These are phyloP conservation scores for Scopus umbretta DNA, from an alignment of 2,113 vertebrate genomes.

Conservation along the genomic window DNA sequence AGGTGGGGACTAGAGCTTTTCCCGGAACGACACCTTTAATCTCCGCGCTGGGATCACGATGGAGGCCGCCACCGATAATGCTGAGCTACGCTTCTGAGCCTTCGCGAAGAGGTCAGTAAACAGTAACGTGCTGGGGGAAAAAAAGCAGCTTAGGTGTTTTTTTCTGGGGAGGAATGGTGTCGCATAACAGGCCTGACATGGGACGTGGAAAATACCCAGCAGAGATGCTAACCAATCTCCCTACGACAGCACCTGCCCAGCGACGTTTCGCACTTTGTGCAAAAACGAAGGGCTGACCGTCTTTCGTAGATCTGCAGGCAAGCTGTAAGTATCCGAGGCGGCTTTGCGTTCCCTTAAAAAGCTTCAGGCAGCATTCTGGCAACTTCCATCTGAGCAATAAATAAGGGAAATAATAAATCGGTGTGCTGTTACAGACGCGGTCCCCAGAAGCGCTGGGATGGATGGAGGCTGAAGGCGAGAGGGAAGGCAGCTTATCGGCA, in stretches of 20 bases:
- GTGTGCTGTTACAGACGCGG: accelerated
- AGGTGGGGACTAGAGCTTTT: background rate
- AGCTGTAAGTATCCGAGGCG: background rate
- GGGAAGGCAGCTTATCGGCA: accelerated
- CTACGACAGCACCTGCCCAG: background rate
- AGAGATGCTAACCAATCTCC: background rate
- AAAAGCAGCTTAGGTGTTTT: background rate
- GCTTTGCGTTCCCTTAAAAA: background rate
- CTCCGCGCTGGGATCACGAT: accelerated
- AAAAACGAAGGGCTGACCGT: background rate
- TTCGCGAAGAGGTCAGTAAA: background rate
- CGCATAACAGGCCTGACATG: background rate
- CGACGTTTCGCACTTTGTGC: accelerated
- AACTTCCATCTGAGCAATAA: background rate
- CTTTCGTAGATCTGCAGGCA: accelerated
- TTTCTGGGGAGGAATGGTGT: background rate
- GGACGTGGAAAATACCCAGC: background rate
- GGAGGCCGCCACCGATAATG: accelerated
- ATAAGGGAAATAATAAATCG: background rate
- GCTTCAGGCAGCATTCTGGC: background rate
- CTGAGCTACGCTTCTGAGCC: accelerated
- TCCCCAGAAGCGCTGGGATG: background rate
- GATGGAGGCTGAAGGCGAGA: background rate
- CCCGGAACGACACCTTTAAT: background rate
- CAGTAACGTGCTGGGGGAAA: background rate